These are phyloP conservation scores for Taxidea taxus DNA, from an alignment of 2,113 vertebrate genomes.

Conservation along the genomic window DNA sequence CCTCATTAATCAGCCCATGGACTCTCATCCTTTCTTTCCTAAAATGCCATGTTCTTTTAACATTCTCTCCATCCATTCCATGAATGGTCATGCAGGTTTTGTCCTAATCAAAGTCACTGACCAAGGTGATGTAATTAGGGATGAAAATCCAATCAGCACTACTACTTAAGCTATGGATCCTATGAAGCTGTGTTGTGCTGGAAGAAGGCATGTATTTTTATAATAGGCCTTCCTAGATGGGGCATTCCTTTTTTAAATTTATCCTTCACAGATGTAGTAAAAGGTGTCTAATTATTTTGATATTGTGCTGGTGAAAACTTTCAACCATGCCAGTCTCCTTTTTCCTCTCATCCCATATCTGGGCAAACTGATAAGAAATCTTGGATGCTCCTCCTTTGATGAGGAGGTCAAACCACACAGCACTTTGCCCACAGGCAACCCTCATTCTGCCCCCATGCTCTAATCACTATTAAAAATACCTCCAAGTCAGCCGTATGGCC, in stretches of 20 bases:
- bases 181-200: background rate
- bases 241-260: background rate
- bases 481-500: too few relatives aligned
- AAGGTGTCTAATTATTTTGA: background rate
- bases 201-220: background rate
- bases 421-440: accelerated
- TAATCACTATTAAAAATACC: background rate
- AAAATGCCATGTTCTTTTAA: background rate
- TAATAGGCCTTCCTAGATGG: accelerated
- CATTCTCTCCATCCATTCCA: background rate
- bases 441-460: accelerated
- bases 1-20: background rate
- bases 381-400: background rate
- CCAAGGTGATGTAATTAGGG: background rate
- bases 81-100: background rate
- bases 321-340: background rate
- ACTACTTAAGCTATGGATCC: background rate
- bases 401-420: background rate
- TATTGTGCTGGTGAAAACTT: background rate
- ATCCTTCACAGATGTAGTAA: background rate
- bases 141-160: background rate
- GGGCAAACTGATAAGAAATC: background rate
- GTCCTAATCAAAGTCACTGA: background rate
- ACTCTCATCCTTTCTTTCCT: background rate
- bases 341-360: background rate